phyloP scores from a whole-genome alignment of 2,113 vertebrate species.

The Diadophis punctatus region DNA sequence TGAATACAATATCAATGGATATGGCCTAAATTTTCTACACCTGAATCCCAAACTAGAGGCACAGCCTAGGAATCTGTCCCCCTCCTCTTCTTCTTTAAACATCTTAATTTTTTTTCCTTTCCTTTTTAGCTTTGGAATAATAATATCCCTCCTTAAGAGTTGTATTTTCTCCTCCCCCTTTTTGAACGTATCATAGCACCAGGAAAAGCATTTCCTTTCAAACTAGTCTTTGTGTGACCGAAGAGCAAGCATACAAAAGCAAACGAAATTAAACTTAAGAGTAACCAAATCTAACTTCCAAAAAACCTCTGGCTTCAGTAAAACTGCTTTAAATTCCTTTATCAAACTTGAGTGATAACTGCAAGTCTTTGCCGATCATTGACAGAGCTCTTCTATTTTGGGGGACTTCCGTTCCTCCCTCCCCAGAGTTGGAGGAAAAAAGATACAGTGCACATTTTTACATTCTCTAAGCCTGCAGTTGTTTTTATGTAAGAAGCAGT shows the following conservation, averaged over 20 bases:
- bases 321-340: slow-evolving; percentile 69
- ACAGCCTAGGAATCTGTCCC: slow-evolving; percentile 22
- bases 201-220: slow-evolving; percentile 44
- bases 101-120: not conserved
- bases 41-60: slow-evolving; percentile 55
- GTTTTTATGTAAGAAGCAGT: slow-evolving; percentile 86
- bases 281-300: slow-evolving; percentile 61
- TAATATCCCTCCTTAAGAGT: slow-evolving; percentile 20
- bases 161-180: slow-evolving; percentile 37
- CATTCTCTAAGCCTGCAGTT: slow-evolving; percentile 79
- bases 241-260: slow-evolving; percentile 37
- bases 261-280: slow-evolving; percentile 21
- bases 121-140: not conserved
- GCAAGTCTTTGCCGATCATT: slow-evolving; percentile 60
- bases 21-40: slow-evolving; percentile 70
- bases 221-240: slow-evolving; percentile 48
- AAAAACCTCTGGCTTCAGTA: slow-evolving; percentile 64
- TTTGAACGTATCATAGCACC: not conserved
- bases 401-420: slow-evolving; percentile 67
- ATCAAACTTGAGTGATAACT: slow-evolving; percentile 70
- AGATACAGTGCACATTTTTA: slow-evolving; percentile 75
- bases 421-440: slow-evolving; percentile 59
- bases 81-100: slow-evolving; percentile 48
- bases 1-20: slow-evolving; percentile 80
- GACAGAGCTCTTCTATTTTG: slow-evolving; percentile 71